Percentiles rank a stretch among this genome's conserved stretches.
These are phyloP conservation scores for Polyodon spathula DNA, from an alignment of 2,113 vertebrate genomes.

Conservation along the genomic window DNA sequence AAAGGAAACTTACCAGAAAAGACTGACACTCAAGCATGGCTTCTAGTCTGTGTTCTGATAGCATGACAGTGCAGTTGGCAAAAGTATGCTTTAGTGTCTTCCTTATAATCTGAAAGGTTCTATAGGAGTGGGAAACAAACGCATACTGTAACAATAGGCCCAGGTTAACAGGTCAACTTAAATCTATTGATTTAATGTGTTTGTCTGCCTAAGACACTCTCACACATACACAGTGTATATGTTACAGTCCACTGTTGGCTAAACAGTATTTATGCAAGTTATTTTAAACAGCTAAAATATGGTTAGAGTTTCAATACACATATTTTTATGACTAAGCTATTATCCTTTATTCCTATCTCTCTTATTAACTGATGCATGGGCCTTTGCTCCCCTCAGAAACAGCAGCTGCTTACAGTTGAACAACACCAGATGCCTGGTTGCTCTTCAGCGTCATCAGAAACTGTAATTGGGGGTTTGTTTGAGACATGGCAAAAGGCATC, in stretches of 20 bases:
- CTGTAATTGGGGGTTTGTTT: neutral
- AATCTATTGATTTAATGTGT: neutral
- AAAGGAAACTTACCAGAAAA: conserved; percentile 69
- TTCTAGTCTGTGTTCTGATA: conserved; percentile 88
- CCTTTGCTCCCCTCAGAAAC: too few relatives aligned
- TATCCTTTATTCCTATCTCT: too few relatives aligned
- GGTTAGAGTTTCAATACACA: too few relatives aligned
- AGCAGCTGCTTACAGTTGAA: too few relatives aligned
- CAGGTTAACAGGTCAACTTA: neutral
- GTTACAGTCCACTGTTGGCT: too few relatives aligned
- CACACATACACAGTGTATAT: too few relatives aligned
- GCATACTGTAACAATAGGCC: conserved; percentile 7
- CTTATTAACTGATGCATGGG: too few relatives aligned
- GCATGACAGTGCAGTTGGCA: conserved; percentile 80
- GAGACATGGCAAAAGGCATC: conserved; percentile 23
- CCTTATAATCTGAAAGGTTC: conserved; percentile 86
- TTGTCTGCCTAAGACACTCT: too few relatives aligned
- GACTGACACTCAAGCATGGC: conserved; percentile 87
- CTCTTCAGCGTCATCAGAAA: neutral
- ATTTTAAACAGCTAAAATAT: too few relatives aligned
- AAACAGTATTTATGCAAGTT: too few relatives aligned
- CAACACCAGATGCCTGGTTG: neutral
- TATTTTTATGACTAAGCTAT: too few relatives aligned
- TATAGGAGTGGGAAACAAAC: conserved; percentile 36
- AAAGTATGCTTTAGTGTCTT: conserved; percentile 84